These are phyloP conservation scores for Hydropsyche betteni DNA, from an alignment of 2,888 invertebrate genomes.

Conservation along the genomic window DNA sequence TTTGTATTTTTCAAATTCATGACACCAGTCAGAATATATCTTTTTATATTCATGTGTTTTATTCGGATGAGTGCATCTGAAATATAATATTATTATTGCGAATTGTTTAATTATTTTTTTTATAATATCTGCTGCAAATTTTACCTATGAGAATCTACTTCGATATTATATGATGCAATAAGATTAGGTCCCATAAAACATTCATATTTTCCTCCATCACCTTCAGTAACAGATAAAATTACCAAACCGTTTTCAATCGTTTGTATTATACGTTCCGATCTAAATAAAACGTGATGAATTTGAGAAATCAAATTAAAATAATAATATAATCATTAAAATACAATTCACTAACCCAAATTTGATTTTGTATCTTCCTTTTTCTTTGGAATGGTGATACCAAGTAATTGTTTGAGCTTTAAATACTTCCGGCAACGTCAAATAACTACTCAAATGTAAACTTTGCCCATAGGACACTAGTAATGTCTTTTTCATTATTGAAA, in stretches of 20 bases:
- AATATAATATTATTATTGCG: constrained; percentile 37
- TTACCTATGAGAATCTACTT: constrained; percentile 68
- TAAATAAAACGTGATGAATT: constrained; percentile 46
- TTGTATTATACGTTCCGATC: constrained; percentile 68
- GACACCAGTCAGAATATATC: constrained; percentile 77
- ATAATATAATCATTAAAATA: constrained; percentile 16
- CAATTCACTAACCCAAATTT: constrained; percentile 63
- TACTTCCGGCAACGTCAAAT: constrained; percentile 64
- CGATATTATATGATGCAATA: constrained; percentile 68
- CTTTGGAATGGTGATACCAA: constrained; percentile 67
- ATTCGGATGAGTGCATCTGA: constrained; percentile 67
- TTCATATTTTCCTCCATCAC: constrained; percentile 69
- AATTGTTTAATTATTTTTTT: constrained; percentile 11
- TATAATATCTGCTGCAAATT: not conserved
- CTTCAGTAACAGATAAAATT: constrained; percentile 67
- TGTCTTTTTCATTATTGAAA: constrained; percentile 66
- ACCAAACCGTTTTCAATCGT: constrained; percentile 70
- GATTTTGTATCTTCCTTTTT: constrained; percentile 66
- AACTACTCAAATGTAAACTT: constrained; percentile 69
- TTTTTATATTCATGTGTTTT: constrained; percentile 69
- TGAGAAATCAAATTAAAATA: not conserved
- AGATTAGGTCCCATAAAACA: constrained; percentile 68
- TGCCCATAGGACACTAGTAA: constrained; percentile 71
- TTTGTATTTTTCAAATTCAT: constrained; percentile 76
- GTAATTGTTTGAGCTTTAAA: constrained; percentile 62